These are phyloP conservation scores for Enhydra lutris DNA, from an alignment of 2,113 vertebrate species.

Conservation along the genomic window DNA sequence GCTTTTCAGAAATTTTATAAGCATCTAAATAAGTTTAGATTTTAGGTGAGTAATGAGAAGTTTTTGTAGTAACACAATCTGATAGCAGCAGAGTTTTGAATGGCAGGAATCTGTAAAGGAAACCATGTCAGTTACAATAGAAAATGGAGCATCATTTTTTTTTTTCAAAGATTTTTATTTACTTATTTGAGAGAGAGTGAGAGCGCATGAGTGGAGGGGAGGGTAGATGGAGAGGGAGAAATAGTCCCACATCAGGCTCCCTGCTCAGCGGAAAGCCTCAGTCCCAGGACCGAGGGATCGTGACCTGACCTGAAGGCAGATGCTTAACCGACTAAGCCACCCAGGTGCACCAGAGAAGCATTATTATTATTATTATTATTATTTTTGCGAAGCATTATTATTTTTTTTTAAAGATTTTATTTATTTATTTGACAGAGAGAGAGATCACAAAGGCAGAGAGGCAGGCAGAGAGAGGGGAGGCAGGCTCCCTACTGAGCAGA, in stretches of 20 bases:
- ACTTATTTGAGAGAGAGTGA: neutral
- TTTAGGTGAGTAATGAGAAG: neutral
- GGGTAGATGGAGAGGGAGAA: neutral
- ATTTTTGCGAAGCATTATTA: too few species aligned
- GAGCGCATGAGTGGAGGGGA: neutral
- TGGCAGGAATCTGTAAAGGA: neutral
- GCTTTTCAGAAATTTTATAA: neutral
- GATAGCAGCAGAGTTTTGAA: slow-evolving; percentile 7
- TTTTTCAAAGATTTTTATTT: neutral
- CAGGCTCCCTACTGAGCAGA: too few species aligned
- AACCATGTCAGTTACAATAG: neutral
- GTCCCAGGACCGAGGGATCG: neutral
- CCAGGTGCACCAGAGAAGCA: neutral
- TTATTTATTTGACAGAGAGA: too few species aligned
- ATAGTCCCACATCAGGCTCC: too few species aligned
- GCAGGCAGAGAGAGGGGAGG: too few species aligned
- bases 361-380: neutral
- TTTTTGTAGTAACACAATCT: slow-evolving; percentile 20
- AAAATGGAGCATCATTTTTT: neutral
- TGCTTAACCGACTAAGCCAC: neutral
- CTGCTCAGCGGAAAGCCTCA: too few species aligned
- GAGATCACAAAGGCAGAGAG: too few species aligned
- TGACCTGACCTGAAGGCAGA: neutral
- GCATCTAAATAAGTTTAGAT: neutral
- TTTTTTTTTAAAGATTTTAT: too few species aligned